Conservation (phyloP, 2,113 vertebrate species). For the Gnathonemus echidnorhynchus region DNA sequence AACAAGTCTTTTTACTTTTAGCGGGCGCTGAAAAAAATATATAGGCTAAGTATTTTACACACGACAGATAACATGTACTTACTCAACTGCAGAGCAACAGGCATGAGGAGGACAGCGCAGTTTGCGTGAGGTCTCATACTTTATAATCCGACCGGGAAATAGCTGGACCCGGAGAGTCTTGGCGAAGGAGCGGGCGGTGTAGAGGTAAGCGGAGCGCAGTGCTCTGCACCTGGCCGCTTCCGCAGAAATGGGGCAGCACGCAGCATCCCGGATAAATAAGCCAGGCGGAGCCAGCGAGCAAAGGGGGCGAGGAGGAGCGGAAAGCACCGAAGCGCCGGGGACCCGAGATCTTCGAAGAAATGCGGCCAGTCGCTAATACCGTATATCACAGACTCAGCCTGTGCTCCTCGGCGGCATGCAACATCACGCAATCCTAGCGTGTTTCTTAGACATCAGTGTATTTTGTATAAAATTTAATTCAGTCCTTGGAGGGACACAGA, state of each 20-base stretch:
- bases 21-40: neutral
- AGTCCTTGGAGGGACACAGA: neutral
- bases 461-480: neutral
- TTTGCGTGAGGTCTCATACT: conserved; percentile 51
- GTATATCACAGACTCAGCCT: neutral
- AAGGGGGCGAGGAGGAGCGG: conserved; percentile 28
- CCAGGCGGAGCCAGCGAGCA: neutral
- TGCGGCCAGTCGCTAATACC: neutral
- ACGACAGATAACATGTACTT: conserved; percentile 38
- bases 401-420: neutral
- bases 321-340: neutral
- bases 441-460: neutral
- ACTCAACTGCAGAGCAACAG: conserved; percentile 66
- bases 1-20: neutral
- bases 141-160: conserved; percentile 23
- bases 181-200: neutral
- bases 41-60: neutral
- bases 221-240: neutral
- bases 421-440: neutral
- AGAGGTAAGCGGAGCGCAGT: neutral
- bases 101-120: conserved; percentile 53
- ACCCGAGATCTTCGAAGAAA: neutral
- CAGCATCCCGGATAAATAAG: neutral
- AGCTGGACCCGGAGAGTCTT: no score
- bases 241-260: neutral